These are phyloP conservation scores for Boloria selene DNA, from an alignment of 2,888 invertebrate species.

Conservation along the genomic window DNA sequence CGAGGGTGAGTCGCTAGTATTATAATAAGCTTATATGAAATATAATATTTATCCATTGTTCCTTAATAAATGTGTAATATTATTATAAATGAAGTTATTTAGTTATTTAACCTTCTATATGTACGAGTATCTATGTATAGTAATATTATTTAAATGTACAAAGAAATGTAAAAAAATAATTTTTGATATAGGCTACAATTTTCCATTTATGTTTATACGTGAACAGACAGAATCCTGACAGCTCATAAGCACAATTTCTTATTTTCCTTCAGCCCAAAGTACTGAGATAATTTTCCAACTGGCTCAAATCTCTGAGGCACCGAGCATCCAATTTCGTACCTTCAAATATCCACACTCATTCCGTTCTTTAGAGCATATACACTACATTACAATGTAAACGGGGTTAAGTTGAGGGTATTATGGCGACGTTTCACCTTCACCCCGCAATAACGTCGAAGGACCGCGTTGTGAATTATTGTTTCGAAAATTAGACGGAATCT, in stretches of 20 bases:
- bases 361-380: conserved; percentile 30
- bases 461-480: conserved; percentile 50
- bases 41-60: no score
- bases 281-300: conserved; percentile 22
- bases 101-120: no score
- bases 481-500: conserved; percentile 45
- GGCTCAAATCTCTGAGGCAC: conserved; percentile 29
- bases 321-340: conserved; percentile 29
- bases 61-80: no score
- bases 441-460: conserved; percentile 37
- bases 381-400: conserved; percentile 34
- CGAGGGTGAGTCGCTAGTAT: no score
- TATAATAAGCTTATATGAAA: no score
- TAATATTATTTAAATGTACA: background rate
- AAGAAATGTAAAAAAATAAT: no score
- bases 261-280: conserved; percentile 18
- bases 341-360: conserved; percentile 24
- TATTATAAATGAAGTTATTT: no score
- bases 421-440: conserved; percentile 45
- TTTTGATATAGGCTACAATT: no score
- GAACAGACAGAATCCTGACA: background rate
- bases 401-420: conserved; percentile 31
- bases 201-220: background rate
- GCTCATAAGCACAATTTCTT: conserved; percentile 19
- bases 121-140: no score